Percentiles rank a stretch among this genome's conserved stretches.
phyloP scores from a whole-genome alignment of 2,797 vertebrate genomes.

The Taeniopygia guttata region DNA sequence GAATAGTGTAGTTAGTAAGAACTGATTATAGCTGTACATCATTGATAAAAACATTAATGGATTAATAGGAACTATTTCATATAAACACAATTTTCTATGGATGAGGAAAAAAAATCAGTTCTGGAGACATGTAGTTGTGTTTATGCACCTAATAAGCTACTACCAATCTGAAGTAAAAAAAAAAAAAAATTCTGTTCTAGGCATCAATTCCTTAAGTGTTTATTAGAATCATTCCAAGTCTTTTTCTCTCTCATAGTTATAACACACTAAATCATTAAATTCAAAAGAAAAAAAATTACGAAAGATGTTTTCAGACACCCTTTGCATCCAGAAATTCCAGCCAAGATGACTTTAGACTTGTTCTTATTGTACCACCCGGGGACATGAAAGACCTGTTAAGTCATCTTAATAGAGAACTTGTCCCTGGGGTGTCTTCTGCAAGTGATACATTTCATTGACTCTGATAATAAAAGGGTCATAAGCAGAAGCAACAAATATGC shows the following conservation, averaged over 20 bases:
- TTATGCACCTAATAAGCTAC: background rate
- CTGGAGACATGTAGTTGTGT: background rate
- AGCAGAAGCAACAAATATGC: slow-evolving; percentile 54
- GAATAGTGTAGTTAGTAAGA: background rate
- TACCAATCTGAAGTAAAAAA: background rate
- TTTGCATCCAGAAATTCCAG: slow-evolving; percentile 21
- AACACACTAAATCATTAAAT: background rate
- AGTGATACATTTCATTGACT: slow-evolving; percentile 56
- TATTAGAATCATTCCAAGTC: background rate
- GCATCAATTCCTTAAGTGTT: background rate
- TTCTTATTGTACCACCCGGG: slow-evolving; percentile 15
- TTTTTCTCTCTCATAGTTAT: background rate
- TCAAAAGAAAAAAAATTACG: background rate
- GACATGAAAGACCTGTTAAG: slow-evolving; percentile 44
- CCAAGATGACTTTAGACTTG: slow-evolving; percentile 38
- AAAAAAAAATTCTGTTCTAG: background rate
- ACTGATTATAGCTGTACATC: background rate
- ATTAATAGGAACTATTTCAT: background rate
- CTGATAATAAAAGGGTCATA: slow-evolving; percentile 48
- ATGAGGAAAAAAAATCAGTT: background rate
- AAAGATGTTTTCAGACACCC: background rate
- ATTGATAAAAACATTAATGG: background rate
- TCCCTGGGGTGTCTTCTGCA: slow-evolving; percentile 49
- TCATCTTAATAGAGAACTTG: slow-evolving; percentile 36
- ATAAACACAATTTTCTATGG: background rate